These are phyloP conservation scores for Macrotrachela quadricornifera DNA, from an alignment of 1,140 invertebrate genomes.

Conservation along the genomic window DNA sequence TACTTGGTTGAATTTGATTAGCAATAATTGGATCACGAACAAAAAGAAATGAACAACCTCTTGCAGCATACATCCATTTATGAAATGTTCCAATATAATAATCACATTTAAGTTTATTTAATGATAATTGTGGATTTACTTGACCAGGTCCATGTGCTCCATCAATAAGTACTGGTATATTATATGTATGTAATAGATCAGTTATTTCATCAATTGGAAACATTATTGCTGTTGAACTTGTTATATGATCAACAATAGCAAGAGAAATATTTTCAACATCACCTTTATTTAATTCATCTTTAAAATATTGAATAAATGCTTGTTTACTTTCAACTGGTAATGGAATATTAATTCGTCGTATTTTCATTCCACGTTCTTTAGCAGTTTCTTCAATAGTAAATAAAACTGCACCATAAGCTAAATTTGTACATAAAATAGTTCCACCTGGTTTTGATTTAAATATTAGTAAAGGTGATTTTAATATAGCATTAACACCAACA, in stretches of 20 bases:
- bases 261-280: not conserved
- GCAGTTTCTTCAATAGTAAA: too few species aligned
- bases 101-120: not conserved
- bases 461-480: too few species aligned
- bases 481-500: too few species aligned
- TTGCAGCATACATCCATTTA: slow-evolving; percentile 5
- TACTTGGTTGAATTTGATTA: not conserved
- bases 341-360: not conserved
- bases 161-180: not conserved
- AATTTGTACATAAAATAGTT: too few species aligned
- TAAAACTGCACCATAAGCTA: too few species aligned
- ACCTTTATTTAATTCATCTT: not conserved
- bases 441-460: too few species aligned
- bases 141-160: slow-evolving; percentile 1
- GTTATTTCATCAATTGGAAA: slow-evolving; percentile 1
- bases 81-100: slow-evolving; percentile 5
- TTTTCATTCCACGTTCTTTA: too few species aligned
- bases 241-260: slow-evolving; percentile 2
- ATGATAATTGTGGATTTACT: not conserved
- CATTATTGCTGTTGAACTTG: not conserved
- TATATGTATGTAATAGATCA: not conserved
- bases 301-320: not conserved
- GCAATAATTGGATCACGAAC: not conserved
- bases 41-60: slow-evolving; percentile 4
- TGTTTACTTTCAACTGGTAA: not conserved